phyloP scores from a whole-genome alignment of 1,140 invertebrate genomes.

The Drosophila nikananu region DNA sequence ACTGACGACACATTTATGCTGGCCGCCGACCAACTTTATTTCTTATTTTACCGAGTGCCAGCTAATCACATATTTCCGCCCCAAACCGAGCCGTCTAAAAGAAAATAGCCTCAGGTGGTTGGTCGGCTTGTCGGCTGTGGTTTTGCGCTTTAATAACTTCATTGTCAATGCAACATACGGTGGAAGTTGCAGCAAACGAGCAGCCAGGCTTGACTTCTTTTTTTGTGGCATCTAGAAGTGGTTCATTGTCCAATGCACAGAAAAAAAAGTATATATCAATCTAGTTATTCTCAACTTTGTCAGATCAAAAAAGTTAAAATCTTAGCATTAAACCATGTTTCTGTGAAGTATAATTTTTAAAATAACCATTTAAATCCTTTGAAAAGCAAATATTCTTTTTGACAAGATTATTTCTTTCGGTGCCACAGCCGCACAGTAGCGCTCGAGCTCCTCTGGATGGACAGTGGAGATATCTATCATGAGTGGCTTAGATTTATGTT shows the following conservation, averaged over 20 bases:
- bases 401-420: conserved; percentile 8
- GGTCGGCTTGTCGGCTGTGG: conserved; percentile 31
- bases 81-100: conserved; percentile 27
- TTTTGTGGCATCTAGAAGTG: conserved; percentile 33
- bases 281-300: not conserved
- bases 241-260: conserved; percentile 41
- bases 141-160: conserved; percentile 82
- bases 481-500: conserved; percentile 46
- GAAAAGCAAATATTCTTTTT: not conserved
- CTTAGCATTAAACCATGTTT: not conserved
- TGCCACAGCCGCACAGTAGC: conserved; percentile 52
- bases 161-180: conserved; percentile 77
- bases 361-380: not conserved
- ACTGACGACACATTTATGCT: conserved; percentile 25
- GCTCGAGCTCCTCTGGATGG: conserved; percentile 1
- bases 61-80: conserved; percentile 69
- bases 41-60: conserved; percentile 31
- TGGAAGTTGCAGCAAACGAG: conserved; percentile 45
- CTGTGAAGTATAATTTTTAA: not conserved
- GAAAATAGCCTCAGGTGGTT: conserved; percentile 50
- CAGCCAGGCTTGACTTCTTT: conserved; percentile 65
- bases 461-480: conserved; percentile 40
- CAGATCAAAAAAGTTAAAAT: not conserved
- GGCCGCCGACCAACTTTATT: conserved; percentile 14
- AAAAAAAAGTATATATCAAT: not conserved